Evolutionary conservation across 2,888 invertebrate genomes (phyloP).

Genomic region (Athalia cordata): DNA sequence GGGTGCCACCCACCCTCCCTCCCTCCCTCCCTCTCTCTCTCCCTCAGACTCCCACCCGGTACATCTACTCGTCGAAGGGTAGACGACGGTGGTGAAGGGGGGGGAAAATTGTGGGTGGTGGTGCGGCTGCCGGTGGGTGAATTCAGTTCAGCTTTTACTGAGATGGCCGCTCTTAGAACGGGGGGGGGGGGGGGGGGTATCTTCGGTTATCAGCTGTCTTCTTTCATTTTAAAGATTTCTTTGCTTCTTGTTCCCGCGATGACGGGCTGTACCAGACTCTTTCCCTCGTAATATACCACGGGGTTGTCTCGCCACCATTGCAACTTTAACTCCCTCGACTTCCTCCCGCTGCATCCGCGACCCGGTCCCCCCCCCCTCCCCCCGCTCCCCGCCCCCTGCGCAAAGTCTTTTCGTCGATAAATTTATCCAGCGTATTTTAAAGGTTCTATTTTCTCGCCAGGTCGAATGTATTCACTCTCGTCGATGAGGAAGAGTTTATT

Average conservation of each 20-base stretch:
- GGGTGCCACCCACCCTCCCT: slow-evolving; percentile 60
- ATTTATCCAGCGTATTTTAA: slow-evolving; percentile 5
- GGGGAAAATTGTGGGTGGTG: slow-evolving; percentile 4
- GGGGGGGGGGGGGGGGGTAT: slow-evolving; percentile 53
- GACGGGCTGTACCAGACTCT: slow-evolving; percentile 44
- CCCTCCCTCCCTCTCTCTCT: slow-evolving; percentile 46
- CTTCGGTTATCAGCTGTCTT: slow-evolving; percentile 57
- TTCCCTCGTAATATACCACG: slow-evolving; percentile 9
- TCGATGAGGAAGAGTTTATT: too few relatives aligned
- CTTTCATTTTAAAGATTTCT: slow-evolving; percentile 44
- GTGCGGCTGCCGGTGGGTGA: slow-evolving; percentile 11
- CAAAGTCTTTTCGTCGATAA: slow-evolving; percentile 25
- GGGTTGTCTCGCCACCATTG: too few relatives aligned
- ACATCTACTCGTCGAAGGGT: slow-evolving; percentile 36
- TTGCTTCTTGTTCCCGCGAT: slow-evolving; percentile 16
- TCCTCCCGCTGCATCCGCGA: slow-evolving; percentile 10
- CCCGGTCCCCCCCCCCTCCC: slow-evolving; percentile 23
- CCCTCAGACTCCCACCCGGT: background rate
- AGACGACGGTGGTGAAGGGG: slow-evolving; percentile 14
- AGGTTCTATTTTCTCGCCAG: slow-evolving; percentile 2
- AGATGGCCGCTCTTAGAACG: slow-evolving; percentile 31
- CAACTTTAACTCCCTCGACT: slow-evolving; percentile 11
- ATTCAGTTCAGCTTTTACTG: slow-evolving; percentile 37
- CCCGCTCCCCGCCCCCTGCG: slow-evolving; percentile 3
- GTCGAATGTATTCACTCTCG: slow-evolving; percentile 2